These are phyloP conservation scores for Sapayoa aenigma DNA, from an alignment of 2,113 vertebrate genomes.

Conservation along the genomic window DNA sequence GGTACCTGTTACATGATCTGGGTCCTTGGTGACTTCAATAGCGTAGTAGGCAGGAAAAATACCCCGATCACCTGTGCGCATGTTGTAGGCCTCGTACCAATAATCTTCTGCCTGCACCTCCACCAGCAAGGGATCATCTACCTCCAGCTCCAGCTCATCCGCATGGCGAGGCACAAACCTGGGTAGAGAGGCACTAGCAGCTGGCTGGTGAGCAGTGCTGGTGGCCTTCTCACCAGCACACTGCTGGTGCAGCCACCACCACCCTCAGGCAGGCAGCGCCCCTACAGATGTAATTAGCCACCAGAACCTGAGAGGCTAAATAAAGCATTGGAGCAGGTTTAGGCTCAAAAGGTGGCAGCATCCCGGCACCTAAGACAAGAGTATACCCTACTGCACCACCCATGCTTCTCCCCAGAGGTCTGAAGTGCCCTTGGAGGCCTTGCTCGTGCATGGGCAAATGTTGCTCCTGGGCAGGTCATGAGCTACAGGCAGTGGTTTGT, in stretches of 20 bases:
- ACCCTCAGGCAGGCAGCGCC: not conserved
- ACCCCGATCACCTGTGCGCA: slow-evolving; percentile 88
- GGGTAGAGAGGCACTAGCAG: not conserved
- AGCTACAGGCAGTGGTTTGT: not conserved
- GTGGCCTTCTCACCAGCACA: not conserved
- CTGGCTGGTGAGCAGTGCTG: not conserved
- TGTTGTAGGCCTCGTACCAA: slow-evolving; percentile 98
- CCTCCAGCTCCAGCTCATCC: slow-evolving; percentile 94
- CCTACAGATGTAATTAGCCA: not conserved
- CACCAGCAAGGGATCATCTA: slow-evolving; percentile 93
- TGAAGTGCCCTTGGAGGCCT: not conserved
- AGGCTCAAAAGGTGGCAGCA: not conserved
- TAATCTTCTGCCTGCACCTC: slow-evolving; percentile 94
- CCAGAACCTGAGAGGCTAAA: not conserved
- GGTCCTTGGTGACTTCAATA: slow-evolving; percentile 88
- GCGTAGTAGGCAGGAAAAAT: slow-evolving; percentile 97
- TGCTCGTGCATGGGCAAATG: not conserved
- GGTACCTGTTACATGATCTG: slow-evolving; percentile 83
- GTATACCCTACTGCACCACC: not conserved
- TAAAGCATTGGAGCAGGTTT: not conserved
- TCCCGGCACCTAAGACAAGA: not conserved
- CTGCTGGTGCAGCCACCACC: not conserved
- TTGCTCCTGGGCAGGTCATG: not conserved
- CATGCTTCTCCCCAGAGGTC: not conserved
- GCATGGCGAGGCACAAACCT: slow-evolving; percentile 95